A percentile compares a stretch with the other conserved stretches of the same genome.
These are phyloP conservation scores for Hormaphis cornu DNA, from an alignment of 1,140 invertebrate genomes.

Conservation along the genomic window DNA sequence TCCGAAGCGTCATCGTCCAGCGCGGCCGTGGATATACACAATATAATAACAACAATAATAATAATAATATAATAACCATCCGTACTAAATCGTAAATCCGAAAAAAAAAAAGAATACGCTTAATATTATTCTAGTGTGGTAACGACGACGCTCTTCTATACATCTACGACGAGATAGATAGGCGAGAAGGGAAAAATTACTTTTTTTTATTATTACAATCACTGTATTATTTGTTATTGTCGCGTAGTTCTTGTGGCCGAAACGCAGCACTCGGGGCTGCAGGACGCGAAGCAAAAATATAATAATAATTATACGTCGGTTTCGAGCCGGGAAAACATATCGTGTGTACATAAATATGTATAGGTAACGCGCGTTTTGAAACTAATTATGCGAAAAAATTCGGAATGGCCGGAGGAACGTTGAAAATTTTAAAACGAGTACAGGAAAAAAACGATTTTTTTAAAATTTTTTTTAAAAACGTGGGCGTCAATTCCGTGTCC, in stretches of 20 bases:
- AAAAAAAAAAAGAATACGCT: slow-evolving; percentile 4
- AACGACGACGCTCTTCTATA: no score
- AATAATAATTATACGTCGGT: no score
- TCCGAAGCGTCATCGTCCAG: slow-evolving; percentile 29
- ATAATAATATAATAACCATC: slow-evolving; percentile 26
- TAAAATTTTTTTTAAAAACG: slow-evolving; percentile 2
- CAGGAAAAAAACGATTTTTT: not conserved
- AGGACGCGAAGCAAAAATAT: no score
- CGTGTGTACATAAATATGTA: no score
- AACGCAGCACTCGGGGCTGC: no score
- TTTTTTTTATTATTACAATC: not conserved
- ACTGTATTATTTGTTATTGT: no score
- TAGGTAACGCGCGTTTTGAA: not conserved
- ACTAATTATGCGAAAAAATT: slow-evolving; percentile 13
- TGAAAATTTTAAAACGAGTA: no score
- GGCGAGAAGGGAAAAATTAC: slow-evolving; percentile 15
- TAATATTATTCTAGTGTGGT: no score
- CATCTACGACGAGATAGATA: not conserved
- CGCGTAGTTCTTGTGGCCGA: not conserved
- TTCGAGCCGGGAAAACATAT: not conserved
- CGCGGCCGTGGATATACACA: not conserved
- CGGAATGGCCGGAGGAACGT: no score
- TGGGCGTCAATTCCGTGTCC: slow-evolving; percentile 9
- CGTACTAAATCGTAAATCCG: slow-evolving; percentile 31
- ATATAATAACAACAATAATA: not conserved